These are phyloP conservation scores for Caenorhabditis latens DNA, from an alignment of 1,140 invertebrate species.

Conservation along the genomic window DNA sequence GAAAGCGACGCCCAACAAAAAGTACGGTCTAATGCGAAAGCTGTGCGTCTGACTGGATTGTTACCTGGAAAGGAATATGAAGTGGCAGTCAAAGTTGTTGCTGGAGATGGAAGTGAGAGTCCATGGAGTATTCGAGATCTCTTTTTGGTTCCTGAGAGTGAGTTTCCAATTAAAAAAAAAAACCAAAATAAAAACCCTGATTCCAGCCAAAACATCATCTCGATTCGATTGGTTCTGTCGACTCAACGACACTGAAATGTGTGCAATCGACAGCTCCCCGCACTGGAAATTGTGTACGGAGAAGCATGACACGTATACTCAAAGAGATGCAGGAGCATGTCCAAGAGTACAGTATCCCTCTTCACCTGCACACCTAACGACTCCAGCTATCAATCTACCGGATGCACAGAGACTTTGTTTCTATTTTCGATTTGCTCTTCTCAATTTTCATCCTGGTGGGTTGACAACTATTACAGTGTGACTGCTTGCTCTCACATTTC, in stretches of 20 bases:
- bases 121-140: constrained; percentile 68
- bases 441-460: constrained; percentile 31
- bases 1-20: constrained; percentile 60
- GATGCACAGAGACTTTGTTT: constrained; percentile 37
- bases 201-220: constrained; percentile 8
- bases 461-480: too few relatives aligned
- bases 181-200: background rate
- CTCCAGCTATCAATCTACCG: constrained; percentile 16
- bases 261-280: constrained; percentile 33
- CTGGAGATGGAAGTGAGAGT: constrained; percentile 65
- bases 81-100: constrained; percentile 65
- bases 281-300: constrained; percentile 29
- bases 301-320: constrained; percentile 33
- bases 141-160: constrained; percentile 60
- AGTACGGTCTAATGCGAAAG: constrained; percentile 61
- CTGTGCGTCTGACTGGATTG: constrained; percentile 60
- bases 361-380: constrained; percentile 33
- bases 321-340: constrained; percentile 41
- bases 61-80: constrained; percentile 64
- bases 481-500: too few relatives aligned
- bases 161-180: background rate
- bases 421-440: constrained; percentile 39
- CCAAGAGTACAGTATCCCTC: constrained; percentile 42
- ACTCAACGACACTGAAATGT: constrained; percentile 43
- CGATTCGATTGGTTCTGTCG: constrained; percentile 45